Evolutionary conservation across 2,888 invertebrate species (phyloP).

Genomic region (Adelognathus sp.): DNA sequence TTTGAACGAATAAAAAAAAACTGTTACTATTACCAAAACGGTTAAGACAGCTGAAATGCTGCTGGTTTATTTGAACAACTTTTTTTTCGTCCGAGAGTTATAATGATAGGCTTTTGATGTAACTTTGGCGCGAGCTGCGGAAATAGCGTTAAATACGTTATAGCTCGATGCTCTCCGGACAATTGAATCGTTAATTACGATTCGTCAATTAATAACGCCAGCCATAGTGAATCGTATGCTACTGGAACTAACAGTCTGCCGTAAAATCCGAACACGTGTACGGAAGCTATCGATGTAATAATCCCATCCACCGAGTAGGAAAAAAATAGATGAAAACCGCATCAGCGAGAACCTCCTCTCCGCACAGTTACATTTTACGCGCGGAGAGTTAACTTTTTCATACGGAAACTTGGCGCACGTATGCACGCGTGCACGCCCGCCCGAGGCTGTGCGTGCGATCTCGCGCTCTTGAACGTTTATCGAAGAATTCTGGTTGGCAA

Average conservation of each 20-base stretch:
- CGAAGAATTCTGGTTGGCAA: neutral
- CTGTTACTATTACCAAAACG: too few relatives aligned
- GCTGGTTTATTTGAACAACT: too few relatives aligned
- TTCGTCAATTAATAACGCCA: conserved; percentile 19
- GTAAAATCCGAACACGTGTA: conserved; percentile 9
- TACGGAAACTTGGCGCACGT: conserved; percentile 4
- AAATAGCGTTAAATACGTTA: neutral
- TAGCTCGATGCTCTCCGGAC: conserved; percentile 9
- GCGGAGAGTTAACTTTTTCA: conserved; percentile 10
- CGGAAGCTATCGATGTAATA: conserved; percentile 51
- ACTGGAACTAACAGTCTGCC: conserved; percentile 46
- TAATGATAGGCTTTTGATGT: conserved; percentile 2
- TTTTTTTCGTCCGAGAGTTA: neutral
- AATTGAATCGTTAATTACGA: conserved; percentile 27
- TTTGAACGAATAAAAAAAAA: too few relatives aligned
- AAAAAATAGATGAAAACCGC: neutral
- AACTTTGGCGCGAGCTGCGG: neutral
- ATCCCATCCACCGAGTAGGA: conserved; percentile 30
- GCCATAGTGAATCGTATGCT: conserved; percentile 8
- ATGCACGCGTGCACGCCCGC: conserved; percentile 12
- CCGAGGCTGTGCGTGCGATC: neutral
- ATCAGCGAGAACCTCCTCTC: neutral
- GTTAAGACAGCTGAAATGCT: too few relatives aligned
- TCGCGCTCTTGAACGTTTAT: neutral
- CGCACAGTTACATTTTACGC: conserved; percentile 43